Conservation (phyloP, 2,797 vertebrate genomes). For the Coracias cyanogaster region DNA sequence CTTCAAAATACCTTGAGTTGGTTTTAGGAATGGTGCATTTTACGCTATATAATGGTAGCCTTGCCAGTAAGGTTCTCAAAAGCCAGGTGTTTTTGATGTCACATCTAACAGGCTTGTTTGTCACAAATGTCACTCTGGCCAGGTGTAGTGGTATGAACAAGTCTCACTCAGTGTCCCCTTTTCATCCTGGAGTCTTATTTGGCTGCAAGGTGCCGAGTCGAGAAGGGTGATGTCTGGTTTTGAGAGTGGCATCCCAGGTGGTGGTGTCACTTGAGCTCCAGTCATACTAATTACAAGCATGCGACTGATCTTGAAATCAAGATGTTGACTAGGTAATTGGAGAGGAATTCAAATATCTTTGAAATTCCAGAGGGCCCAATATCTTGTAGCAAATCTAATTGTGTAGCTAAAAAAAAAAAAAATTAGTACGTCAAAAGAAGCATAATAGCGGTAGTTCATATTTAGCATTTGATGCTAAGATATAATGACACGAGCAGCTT, state of each 20-base stretch:
- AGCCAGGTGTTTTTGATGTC: background rate
- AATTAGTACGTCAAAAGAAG: background rate
- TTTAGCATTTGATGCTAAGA: background rate
- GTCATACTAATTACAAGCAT: background rate
- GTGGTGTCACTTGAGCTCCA: background rate
- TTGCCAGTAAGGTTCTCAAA: background rate
- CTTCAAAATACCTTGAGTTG: accelerated
- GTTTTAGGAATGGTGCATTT: background rate
- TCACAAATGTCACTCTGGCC: background rate
- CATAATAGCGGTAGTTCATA: background rate
- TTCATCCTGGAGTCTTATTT: background rate
- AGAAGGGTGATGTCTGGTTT: background rate
- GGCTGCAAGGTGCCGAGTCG: background rate
- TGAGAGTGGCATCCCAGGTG: background rate
- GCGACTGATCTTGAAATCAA: background rate
- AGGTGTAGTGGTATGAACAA: background rate
- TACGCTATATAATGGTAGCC: accelerated
- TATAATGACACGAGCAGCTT: background rate
- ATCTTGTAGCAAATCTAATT: background rate
- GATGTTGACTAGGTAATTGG: background rate
- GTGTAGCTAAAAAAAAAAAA: background rate
- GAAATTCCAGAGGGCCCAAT: background rate
- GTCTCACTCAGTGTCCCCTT: background rate
- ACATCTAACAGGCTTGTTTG: background rate
- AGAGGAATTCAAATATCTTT: background rate